phyloP scores from a whole-genome alignment of 2,113 vertebrate genomes.

The Tetrao urogallus region DNA sequence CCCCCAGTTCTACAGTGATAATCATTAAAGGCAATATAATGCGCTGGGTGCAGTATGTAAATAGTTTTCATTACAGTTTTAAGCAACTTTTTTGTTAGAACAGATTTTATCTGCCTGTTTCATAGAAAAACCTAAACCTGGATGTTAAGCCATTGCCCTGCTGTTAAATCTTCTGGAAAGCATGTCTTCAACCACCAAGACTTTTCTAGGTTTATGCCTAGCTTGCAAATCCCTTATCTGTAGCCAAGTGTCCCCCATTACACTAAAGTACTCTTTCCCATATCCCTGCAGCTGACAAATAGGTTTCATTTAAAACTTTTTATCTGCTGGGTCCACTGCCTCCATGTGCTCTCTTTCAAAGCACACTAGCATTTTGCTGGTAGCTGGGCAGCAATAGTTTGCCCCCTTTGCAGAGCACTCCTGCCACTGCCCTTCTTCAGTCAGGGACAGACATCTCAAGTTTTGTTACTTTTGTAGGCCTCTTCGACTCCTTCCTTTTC shows the following conservation, averaged over 20 bases:
- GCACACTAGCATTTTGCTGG: neutral
- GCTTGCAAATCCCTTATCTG: neutral
- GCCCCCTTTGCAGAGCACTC: neutral
- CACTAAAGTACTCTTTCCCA: neutral
- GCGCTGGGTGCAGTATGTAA: neutral
- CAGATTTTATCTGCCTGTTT: neutral
- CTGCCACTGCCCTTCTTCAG: neutral
- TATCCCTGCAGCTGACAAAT: neutral
- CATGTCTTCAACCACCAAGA: neutral
- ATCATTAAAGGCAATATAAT: neutral
- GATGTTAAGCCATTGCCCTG: neutral
- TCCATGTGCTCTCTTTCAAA: neutral
- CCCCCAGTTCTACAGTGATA: accelerated
- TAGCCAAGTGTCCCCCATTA: neutral
- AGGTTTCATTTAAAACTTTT: neutral
- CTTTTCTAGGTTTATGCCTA: neutral
- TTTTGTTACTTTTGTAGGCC: neutral
- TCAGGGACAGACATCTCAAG: neutral
- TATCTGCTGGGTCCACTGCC: neutral
- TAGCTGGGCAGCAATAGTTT: neutral
- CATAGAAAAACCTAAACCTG: neutral
- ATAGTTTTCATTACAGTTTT: neutral
- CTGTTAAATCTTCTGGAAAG: neutral
- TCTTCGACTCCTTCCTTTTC: neutral
- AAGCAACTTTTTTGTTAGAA: neutral